phyloP scores from a whole-genome alignment of 1,140 invertebrate genomes.

The Argopecten irradians region DNA sequence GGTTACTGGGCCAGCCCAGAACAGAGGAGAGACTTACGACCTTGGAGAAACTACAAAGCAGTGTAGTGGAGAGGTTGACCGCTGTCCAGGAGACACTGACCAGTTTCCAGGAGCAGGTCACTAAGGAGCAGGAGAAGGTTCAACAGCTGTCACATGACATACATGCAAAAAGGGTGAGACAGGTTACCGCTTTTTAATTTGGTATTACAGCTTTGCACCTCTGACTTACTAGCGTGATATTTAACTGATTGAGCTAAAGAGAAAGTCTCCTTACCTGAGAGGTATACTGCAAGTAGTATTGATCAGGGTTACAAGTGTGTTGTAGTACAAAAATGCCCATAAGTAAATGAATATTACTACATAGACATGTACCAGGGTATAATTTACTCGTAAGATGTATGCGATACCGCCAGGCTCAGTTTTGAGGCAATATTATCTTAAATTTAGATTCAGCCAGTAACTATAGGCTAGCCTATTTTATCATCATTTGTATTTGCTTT shows the following conservation, averaged over 20 bases:
- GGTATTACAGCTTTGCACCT: neutral
- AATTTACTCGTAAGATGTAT: too few relatives aligned
- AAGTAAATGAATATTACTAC: too few relatives aligned
- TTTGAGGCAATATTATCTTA: too few relatives aligned
- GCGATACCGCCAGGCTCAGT: too few relatives aligned
- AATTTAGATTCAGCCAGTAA: too few relatives aligned
- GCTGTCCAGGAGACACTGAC: conserved; percentile 55
- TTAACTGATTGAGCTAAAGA: neutral
- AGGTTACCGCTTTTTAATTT: neutral
- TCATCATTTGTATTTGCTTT: too few relatives aligned
- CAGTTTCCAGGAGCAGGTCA: conserved; percentile 56
- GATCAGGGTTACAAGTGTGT: too few relatives aligned
- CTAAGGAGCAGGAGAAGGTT: conserved; percentile 59
- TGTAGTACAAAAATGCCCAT: too few relatives aligned
- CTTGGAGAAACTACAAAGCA: conserved; percentile 51
- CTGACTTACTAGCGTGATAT: neutral
- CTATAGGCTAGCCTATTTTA: too few relatives aligned
- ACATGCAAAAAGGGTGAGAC: conserved; percentile 53
- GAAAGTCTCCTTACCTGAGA: too few relatives aligned
- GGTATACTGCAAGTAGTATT: too few relatives aligned
- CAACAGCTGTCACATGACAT: conserved; percentile 57
- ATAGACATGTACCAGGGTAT: too few relatives aligned
- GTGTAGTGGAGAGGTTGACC: conserved; percentile 50
- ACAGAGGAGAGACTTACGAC: conserved; percentile 44
- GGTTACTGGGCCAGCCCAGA: conserved; percentile 58